Evolutionary conservation across 2,113 vertebrate species (phyloP), one percentile per base, ranked within the genome.

Genomic region (Psettodes erumei): DNA sequence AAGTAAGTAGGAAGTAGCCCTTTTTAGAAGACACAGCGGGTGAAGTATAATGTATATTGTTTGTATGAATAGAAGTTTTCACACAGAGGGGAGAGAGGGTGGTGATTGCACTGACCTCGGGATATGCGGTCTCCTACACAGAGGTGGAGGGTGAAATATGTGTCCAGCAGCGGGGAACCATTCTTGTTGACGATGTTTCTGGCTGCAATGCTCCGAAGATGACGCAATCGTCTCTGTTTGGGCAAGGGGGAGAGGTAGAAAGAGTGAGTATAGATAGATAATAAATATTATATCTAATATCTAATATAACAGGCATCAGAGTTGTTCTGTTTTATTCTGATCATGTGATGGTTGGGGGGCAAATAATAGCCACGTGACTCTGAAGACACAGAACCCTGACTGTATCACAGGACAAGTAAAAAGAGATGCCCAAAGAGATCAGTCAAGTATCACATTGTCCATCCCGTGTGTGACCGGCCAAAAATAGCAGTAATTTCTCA

Each of bases 131-230:
- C 32, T 1, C 85, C 93, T 77, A 92, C 90, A 84, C 96, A 98
- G 81, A 98, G 91, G 87, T 99, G 98, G 71, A 99, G 97, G 12
- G 96, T 99, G 91, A 99, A 99, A 90, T 96, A 99, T 0, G 98
- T 99, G 79, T 99, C 97, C 78, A 99, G 90, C 54, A 99, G 96
- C 11, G 96, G 96, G 55, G 94, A 96, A 30, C 96, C 97, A 90
- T 97, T 97, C 93, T 87, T 97, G 86, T 95, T 97, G 66, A 97
- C 86, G 2, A 99, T 96, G 92, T 99, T 99, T 37, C 98, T 94
- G 2, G 98, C 98, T 2, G 98, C 97, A 0, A 99, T 97, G 82
- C 96, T 99, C 69, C 98, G 95, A 64, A 99, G 95, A 64, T 99
- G 97, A 63, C 98, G 96, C 77, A 99, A 94, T 5, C 98, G 96